Evolutionary conservation across 2,888 invertebrate genomes (phyloP).

Genomic region (Tenodera sinensis): DNA sequence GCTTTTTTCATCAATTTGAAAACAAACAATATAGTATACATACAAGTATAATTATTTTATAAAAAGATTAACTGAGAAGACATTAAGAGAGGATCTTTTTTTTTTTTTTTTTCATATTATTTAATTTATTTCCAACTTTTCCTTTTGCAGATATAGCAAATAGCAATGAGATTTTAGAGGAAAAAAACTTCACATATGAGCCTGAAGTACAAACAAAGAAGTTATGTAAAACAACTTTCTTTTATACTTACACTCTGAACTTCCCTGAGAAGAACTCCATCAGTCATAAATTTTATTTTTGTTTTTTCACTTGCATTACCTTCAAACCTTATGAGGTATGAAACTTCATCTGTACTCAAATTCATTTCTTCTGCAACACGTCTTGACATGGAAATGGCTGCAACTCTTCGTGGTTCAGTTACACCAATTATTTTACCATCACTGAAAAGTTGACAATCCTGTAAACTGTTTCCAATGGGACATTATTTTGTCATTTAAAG

Average conservation of each 20-base stretch:
- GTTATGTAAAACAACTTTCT: neutral
- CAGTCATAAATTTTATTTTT: constrained; percentile 98
- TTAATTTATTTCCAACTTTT: too few species aligned
- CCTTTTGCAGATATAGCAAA: too few species aligned
- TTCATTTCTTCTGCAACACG: constrained; percentile 90
- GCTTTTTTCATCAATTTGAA: too few species aligned
- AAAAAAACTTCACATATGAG: too few species aligned
- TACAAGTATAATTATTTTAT: too few species aligned
- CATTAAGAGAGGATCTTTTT: too few species aligned
- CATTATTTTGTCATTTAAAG: neutral
- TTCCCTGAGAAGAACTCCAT: constrained; percentile 91
- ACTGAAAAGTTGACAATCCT: constrained; percentile 35
- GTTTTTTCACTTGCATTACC: constrained; percentile 86
- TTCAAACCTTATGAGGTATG: constrained; percentile 93
- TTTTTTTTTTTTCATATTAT: too few species aligned
- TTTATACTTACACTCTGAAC: constrained; percentile 59
- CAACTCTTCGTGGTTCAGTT: constrained; percentile 96
- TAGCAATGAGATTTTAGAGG: too few species aligned
- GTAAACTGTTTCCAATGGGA: neutral
- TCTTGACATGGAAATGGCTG: constrained; percentile 93
- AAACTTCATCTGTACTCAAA: constrained; percentile 67
- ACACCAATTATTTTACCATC: constrained; percentile 76
- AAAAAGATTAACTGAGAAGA: too few species aligned
- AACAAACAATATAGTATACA: too few species aligned
- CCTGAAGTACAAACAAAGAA: neutral